Evolutionary conservation across 2,113 vertebrate genomes (phyloP), one percentile per base, ranked within the genome.

Genomic region (Semicossyphus pulcher): DNA sequence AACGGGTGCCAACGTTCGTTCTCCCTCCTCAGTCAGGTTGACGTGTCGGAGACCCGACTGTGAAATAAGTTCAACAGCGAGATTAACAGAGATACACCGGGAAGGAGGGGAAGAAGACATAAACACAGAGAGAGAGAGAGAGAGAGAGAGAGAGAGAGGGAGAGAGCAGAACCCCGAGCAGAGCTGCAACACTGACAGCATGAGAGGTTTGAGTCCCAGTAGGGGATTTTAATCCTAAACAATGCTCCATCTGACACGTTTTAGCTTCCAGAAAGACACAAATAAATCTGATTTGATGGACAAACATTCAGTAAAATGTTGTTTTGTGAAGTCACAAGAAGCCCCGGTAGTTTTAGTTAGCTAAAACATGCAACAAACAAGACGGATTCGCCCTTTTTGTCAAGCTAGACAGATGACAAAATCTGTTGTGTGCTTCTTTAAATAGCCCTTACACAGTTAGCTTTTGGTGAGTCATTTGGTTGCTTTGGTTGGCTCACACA

Each of bases 61-160:
- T 88, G 86, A 88, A 87, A 88, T 81, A 80, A 75, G 70, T 87
- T 82, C 76, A 83, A 45, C 88, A 37, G 74, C 53, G 0, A 87
- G 80, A 88, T 86, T 80, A 86, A 86, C 76, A 84, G 66, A 88
- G 78, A 87, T 80, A 64, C 23, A 58, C 29, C 4, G 28, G 69
- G 66, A 63, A 18, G 83, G 68, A 36, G 70, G 58, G 53, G 44
- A 31, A 21, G 57, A 14, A 57, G 69, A 63, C 32, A 16, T 54
- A 64, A 54, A 73, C 20, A 57, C 28, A 23, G 26, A 14, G 45
- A n/a, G 16, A 42, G 10, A 28, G 47, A 47, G 28, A 31, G 37
- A 41, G 14, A 3, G 14, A 5, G 4, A 15, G 16, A 3, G 39
- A 36, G 8, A 10, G 8, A 15, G 39, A 3, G 10, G 14, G 37